A percentile compares a stretch with the other conserved stretches of the same genome.
Conservation (phyloP, 2,113 vertebrate genomes). For the Cairina moschata region DNA sequence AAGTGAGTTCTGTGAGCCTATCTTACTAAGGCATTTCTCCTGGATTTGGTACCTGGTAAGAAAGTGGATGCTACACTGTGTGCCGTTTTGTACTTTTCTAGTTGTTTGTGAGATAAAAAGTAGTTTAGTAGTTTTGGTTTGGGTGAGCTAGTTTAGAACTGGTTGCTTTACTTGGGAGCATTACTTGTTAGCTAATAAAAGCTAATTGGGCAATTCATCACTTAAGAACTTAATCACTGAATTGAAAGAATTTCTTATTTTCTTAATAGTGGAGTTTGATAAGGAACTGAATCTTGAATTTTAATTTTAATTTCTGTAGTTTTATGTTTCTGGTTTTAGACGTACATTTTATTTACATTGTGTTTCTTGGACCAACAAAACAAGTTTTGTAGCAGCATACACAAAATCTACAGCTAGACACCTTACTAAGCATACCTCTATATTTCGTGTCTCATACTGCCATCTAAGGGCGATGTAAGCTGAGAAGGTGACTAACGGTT, state of each 20-base stretch:
- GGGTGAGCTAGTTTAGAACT: neutral
- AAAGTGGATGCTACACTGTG: accelerated
- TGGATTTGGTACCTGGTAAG: neutral
- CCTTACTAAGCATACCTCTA: neutral
- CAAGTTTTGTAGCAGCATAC: neutral
- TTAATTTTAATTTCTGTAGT: accelerated
- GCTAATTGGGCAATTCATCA: neutral
- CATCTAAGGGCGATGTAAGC: conserved; percentile 24
- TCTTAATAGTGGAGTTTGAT: neutral
- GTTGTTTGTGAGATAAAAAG: neutral
- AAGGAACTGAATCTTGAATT: neutral
- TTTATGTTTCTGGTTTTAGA: neutral
- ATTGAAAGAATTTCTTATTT: neutral
- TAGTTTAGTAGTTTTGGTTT: neutral
- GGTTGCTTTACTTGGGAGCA: neutral
- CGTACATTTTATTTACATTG: neutral
- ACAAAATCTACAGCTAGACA: neutral
- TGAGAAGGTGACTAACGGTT: neutral
- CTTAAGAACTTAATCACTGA: neutral
- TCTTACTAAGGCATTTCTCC: neutral
- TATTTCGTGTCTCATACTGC: conserved; percentile 51
- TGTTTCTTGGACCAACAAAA: neutral
- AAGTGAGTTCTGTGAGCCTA: neutral
- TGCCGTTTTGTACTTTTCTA: neutral
- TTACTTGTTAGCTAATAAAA: neutral